phyloP scores from a whole-genome alignment of 2,113 vertebrate species.

The Vulpes lagopus region DNA sequence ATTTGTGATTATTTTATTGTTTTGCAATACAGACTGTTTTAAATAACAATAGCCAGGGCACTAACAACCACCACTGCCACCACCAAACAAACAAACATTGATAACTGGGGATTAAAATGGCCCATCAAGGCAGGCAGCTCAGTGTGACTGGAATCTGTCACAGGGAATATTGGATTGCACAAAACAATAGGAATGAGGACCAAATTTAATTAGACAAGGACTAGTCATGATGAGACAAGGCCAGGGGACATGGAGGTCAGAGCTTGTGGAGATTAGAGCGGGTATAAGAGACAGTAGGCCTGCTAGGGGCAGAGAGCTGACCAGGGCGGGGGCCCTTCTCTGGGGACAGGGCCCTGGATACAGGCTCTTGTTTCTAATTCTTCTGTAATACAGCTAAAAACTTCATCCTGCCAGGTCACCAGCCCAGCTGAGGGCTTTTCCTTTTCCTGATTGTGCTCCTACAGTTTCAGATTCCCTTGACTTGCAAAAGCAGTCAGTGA shows the following conservation, averaged over 20 bases:
- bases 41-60: background rate
- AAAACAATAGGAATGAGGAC: background rate
- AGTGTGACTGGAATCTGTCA: background rate
- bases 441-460: background rate
- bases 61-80: background rate
- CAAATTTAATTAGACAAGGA: background rate
- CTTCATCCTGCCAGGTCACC: background rate
- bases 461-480: background rate
- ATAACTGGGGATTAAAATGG: background rate
- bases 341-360: background rate
- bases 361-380: background rate
- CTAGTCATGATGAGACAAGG: background rate
- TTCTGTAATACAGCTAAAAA: background rate
- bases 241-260: too few relatives aligned
- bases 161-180: background rate
- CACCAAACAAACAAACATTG: background rate
- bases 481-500: conserved; percentile 6
- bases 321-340: background rate
- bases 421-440: background rate
- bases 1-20: conserved; percentile 1
- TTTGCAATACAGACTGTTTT: background rate
- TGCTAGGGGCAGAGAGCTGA: background rate
- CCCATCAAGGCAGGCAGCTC: background rate
- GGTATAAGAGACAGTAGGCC: background rate
- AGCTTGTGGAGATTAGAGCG: background rate